Percentiles rank a stretch among this genome's conserved stretches.
Conservation (phyloP, 2,113 vertebrate species). For the Prunella himalayana region DNA sequence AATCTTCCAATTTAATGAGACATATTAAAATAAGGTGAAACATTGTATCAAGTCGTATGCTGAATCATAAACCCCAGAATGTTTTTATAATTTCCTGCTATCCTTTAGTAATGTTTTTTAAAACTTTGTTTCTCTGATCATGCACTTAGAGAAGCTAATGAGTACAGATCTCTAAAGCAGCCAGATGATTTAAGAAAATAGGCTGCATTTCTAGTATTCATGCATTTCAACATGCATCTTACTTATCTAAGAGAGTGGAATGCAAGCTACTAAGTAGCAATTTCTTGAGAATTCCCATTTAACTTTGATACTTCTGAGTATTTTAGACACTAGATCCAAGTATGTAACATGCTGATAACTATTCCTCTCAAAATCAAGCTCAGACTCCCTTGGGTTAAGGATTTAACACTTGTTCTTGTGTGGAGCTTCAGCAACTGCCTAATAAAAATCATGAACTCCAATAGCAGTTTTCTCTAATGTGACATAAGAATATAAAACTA, state of each 20-base stretch:
- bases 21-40: not conserved
- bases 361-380: not conserved
- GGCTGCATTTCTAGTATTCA: not conserved
- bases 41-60: not conserved
- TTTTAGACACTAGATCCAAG: not conserved
- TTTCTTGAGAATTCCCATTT: not conserved
- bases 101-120: not conserved
- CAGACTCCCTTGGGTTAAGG: not conserved
- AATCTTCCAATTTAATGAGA: not conserved
- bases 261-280: not conserved
- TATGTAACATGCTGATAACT: not conserved
- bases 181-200: not conserved
- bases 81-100: not conserved
- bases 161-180: not conserved
- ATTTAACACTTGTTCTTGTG: not conserved
- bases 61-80: not conserved
- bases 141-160: not conserved
- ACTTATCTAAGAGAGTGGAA: not conserved
- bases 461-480: not conserved
- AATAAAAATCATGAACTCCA: not conserved
- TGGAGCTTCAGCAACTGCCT: not conserved
- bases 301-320: not conserved
- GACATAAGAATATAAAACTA: not conserved
- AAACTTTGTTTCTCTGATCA: not conserved
- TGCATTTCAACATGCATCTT: not conserved